Evolutionary conservation across 2,113 vertebrate species (phyloP), one percentile per base, ranked within the genome.

Genomic region (Cairina moschata): DNA sequence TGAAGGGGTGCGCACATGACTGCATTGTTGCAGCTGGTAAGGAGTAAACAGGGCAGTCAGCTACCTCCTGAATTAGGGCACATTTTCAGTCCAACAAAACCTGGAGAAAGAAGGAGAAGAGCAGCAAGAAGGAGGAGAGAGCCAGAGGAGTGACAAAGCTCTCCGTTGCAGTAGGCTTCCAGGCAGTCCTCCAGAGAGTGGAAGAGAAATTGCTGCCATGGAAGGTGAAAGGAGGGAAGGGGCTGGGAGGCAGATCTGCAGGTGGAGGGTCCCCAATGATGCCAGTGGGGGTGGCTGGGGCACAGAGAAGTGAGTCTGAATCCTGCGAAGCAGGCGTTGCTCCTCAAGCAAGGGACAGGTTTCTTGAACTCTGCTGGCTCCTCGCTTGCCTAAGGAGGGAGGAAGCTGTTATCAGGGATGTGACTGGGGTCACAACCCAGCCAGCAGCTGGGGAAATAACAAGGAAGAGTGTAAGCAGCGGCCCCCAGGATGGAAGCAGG

Each of bases 381-480:
- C 65, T 91, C 0, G 4, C 92, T 86, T 82, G 92, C 66, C 93
- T 92, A 78, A 84, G 89, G 58, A 58, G 89, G 60, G 36, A 89
- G 63, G 66, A 87, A 48, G 77, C 74, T 95, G 73, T 96, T 96
- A 79, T 95, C 77, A 83, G 82, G 85, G 78, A 90, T 77, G 40
- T 52, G 84, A 66, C 84, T 88, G 44, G 31, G 91, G 94, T 96
- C 93, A n/a, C 31, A 93, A 84, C 95, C 91, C 93, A 95, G 82
- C 63, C 85, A 71, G 94, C 93, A 95, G 90, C 94, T 96, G 91
- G 91, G 81, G 91, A 95, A 96, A 91, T 95, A 96, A 94, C 94
- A 96, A 62, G 89, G 92, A 48, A 56, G 44, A 66, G 71, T 73
- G 89, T 86, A 95, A 95, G 95, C 93, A 92, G 78, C 82, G 50